phyloP scores from a whole-genome alignment of 2,888 invertebrate species.

The Mystacides longicornis region DNA sequence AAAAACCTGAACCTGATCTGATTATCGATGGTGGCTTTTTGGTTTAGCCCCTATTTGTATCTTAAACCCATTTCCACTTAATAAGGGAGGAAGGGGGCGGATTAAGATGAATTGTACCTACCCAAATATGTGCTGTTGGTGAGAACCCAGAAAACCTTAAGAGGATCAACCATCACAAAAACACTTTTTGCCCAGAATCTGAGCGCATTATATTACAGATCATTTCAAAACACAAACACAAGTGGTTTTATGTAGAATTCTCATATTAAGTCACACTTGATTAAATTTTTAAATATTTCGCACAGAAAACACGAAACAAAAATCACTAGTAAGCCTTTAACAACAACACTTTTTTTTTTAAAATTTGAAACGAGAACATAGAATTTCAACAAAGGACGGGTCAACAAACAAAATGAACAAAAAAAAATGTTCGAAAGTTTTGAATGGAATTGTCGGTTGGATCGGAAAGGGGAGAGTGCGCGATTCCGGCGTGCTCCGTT shows the following conservation, averaged over 20 bases:
- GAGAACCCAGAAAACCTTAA: conserved; percentile 77
- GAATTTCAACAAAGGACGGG: too few species aligned
- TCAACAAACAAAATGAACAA: too few species aligned
- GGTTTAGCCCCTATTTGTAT: too few species aligned
- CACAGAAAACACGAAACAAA: background rate
- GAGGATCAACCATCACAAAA: conserved; percentile 70
- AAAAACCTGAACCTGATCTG: too few species aligned
- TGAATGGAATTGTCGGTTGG: too few species aligned
- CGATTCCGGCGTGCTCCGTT: too few species aligned
- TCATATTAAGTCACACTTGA: background rate
- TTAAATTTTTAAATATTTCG: background rate
- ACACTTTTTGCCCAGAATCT: conserved; percentile 27
- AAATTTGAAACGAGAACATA: background rate
- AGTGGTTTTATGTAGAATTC: background rate
- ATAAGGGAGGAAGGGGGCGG: too few species aligned
- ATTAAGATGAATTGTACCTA: conserved; percentile 36
- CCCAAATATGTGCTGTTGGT: conserved; percentile 78
- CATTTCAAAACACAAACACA: conserved; percentile 14
- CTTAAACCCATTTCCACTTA: too few species aligned
- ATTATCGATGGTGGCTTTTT: too few species aligned
- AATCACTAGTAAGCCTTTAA: too few species aligned
- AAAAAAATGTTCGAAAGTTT: too few species aligned
- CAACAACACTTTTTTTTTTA: background rate
- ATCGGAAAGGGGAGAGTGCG: too few species aligned
- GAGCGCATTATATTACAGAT: conserved; percentile 30